A percentile compares a stretch with the other conserved stretches of the same genome.
Evolutionary conservation across 2,113 vertebrate species (phyloP).

Genomic region (Condylura cristata): DNA sequence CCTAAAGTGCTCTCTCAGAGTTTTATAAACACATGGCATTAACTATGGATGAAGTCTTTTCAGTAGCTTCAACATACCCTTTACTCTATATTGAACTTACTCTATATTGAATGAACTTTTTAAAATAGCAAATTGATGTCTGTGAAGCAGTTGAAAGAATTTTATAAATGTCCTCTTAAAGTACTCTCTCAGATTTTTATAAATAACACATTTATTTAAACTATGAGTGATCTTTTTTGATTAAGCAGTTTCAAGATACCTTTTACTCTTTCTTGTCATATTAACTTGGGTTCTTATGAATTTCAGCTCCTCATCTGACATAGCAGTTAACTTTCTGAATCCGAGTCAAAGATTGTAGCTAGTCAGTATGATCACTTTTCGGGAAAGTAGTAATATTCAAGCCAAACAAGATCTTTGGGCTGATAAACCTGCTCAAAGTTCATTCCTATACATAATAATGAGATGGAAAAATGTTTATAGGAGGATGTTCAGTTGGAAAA

Average conservation of each 20-base stretch:
- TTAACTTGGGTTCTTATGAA: not conserved
- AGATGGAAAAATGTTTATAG: not conserved
- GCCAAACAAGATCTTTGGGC: not conserved
- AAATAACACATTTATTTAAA: constrained; percentile 19
- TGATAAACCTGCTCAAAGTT: not conserved
- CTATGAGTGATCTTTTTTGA: not conserved
- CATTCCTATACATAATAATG: not conserved
- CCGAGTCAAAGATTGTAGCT: not conserved
- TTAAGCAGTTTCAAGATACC: not conserved
- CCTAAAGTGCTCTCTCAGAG: not conserved
- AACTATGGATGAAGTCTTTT: not conserved
- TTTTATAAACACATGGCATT: not conserved
- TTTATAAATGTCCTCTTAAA: not conserved
- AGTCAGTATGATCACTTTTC: not conserved
- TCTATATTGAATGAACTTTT: not conserved
- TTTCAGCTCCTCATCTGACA: constrained; percentile 15
- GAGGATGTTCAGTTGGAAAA: constrained; percentile 21
- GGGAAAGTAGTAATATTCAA: not conserved
- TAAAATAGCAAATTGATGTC: constrained; percentile 20
- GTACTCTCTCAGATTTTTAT: not conserved
- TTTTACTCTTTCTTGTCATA: not conserved
- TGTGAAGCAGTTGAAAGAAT: not conserved
- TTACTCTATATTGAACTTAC: not conserved
- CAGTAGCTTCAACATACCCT: not conserved
- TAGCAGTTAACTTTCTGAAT: constrained; percentile 14